A percentile compares a stretch with the other conserved stretches of the same genome.
Evolutionary conservation across 1,140 invertebrate genomes (phyloP).

Genomic region (Andricus grossulariae): DNA sequence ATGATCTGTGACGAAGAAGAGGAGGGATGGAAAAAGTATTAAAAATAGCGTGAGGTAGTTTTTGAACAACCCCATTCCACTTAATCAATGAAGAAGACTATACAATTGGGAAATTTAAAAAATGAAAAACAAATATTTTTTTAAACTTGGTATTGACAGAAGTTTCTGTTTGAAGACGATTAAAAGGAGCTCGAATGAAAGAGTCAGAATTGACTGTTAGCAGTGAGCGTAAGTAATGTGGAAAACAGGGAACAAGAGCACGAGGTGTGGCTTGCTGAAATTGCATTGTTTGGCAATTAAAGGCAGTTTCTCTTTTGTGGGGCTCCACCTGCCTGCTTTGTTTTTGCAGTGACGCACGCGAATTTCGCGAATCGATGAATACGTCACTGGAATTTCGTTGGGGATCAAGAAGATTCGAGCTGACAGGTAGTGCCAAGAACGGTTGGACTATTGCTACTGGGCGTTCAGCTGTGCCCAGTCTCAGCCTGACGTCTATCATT

Average conservation of each 20-base stretch:
- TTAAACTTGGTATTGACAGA: background rate
- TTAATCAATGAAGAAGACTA: too few species aligned
- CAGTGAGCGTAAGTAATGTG: constrained; percentile 65
- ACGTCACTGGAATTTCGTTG: constrained; percentile 59
- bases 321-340: constrained; percentile 68
- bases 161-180: background rate
- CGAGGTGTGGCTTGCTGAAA: constrained; percentile 66
- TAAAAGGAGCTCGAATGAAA: constrained; percentile 2
- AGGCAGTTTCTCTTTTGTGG: constrained; percentile 66
- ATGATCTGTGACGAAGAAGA: too few species aligned
- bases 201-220: constrained; percentile 53
- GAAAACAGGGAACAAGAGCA: constrained; percentile 55
- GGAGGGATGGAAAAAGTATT: too few species aligned
- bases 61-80: too few species aligned
- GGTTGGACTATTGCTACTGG: background rate
- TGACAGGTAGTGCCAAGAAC: constrained; percentile 52
- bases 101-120: too few species aligned
- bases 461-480: too few species aligned
- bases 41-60: too few species aligned
- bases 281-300: constrained; percentile 72
- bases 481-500: too few species aligned
- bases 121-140: too few species aligned
- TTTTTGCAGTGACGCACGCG: constrained; percentile 61
- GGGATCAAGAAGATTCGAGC: constrained; percentile 48
- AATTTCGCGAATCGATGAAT: constrained; percentile 67